Conservation (phyloP, 2,113 vertebrate genomes). For the Gymnobelideus leadbeateri region DNA sequence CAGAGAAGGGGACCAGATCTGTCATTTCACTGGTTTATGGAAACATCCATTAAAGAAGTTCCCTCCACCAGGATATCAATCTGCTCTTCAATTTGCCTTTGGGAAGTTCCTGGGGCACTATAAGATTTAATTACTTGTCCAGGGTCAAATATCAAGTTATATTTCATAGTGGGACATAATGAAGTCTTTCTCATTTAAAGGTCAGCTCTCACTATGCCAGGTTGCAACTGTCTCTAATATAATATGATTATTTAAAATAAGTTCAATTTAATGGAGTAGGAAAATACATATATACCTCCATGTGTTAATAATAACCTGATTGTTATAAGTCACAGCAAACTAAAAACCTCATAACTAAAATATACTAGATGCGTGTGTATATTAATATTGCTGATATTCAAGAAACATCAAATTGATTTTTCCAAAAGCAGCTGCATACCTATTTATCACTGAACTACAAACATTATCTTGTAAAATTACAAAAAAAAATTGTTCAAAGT, state of each 20-base stretch:
- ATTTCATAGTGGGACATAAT: not conserved
- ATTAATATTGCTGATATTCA: not conserved
- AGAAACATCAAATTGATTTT: conserved; percentile 9
- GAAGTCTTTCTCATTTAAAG: not conserved
- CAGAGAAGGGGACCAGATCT: not conserved
- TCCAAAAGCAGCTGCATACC: not conserved
- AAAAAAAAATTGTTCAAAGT: not conserved
- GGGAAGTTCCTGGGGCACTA: not conserved
- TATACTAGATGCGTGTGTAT: not conserved
- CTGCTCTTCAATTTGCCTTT: not conserved
- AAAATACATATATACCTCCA: not conserved
- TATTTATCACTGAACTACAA: not conserved
- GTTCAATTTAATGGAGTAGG: not conserved
- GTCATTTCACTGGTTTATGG: not conserved
- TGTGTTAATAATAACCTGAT: conserved; percentile 9
- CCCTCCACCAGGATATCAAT: not conserved
- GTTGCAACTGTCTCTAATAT: not conserved
- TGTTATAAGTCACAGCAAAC: conserved; percentile 11
- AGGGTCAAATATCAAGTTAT: not conserved
- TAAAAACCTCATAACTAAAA: not conserved
- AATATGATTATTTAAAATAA: not conserved
- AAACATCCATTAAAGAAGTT: not conserved
- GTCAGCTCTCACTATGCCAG: not conserved
- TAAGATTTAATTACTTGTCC: not conserved
- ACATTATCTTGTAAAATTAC: not conserved